Evolutionary conservation across 1,140 invertebrate species (phyloP).

Genomic region (Listronotus bonariensis): DNA sequence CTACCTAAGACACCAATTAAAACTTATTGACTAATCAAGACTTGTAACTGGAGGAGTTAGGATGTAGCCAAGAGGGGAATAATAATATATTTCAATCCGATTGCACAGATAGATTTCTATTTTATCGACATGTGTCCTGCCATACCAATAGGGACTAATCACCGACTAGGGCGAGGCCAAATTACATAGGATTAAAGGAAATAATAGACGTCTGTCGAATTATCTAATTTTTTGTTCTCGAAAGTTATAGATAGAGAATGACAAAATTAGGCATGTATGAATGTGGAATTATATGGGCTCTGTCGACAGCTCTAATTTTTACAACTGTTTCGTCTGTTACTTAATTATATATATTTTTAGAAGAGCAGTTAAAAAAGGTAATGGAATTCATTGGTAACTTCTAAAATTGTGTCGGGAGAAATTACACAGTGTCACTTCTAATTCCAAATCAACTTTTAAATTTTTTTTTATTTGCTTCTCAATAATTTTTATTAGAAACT

Average conservation of each 20-base stretch:
- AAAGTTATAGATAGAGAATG: constrained; percentile 11
- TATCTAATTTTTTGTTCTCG: constrained; percentile 20
- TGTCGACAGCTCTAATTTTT: neutral
- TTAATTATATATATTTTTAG: too few species aligned
- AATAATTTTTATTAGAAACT: too few species aligned
- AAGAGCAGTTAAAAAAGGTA: too few species aligned
- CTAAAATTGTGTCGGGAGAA: too few species aligned
- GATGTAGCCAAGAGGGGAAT: constrained; percentile 18
- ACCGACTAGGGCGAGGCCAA: constrained; percentile 29
- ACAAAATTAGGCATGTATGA: constrained; percentile 10
- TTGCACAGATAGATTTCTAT: constrained; percentile 40
- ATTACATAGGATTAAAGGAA: constrained; percentile 39
- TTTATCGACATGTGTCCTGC: constrained; percentile 39
- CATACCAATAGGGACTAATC: constrained; percentile 37
- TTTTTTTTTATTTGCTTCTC: too few species aligned
- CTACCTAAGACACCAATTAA: too few species aligned
- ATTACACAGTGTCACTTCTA: too few species aligned
- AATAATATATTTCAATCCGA: constrained; percentile 38
- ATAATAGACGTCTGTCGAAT: constrained; percentile 33
- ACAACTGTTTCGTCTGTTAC: too few species aligned
- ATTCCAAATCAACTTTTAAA: too few species aligned
- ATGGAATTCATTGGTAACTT: too few species aligned
- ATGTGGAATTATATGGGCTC: constrained; percentile 3
- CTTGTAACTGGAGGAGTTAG: constrained; percentile 9
- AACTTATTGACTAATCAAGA: too few species aligned